Evolutionary conservation across 1,140 invertebrate genomes (phyloP), one percentile per base, ranked within the genome.

Genomic region (Carposina sasakii): DNA sequence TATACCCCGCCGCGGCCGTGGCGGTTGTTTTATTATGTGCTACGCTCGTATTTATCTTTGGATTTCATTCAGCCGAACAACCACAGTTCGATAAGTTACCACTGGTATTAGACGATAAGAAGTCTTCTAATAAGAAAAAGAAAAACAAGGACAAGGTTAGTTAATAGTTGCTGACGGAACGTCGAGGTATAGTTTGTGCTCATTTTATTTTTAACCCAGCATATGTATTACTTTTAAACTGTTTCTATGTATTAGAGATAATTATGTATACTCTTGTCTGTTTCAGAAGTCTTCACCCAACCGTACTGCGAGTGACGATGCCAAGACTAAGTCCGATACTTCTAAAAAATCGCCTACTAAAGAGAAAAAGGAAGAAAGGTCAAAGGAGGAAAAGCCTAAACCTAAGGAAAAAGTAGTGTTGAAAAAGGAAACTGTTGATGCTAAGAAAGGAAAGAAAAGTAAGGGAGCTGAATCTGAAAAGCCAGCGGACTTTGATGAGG

Each of bases 91-190:
- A 90, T 60, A 90, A 92, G 66, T 79, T 92, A 24, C 86, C 89
- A 3, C 69, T 86, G 45, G 70, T 85, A 40, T 67, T 86, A 34
- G 89, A 89, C 57, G 90, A 91, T 55, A 87, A 88, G 62, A 91
- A 91, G 79, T 86, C 87, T 48, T 81, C 85, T 46, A 88, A 76
- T 54, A 91, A 91, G 71, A 92, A 91, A 72, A 88, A 88, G 49
- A 91, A 91, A 87, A 82, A 81, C 31, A 91, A 90, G 73, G 90
- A 92, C 64, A 92, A 92, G 89, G 91, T 92, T 75, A 85, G 85
- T n/a, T n/a, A n/a, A n/a, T n/a, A n/a, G n/a, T n/a, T 78, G 51
- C 45, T 60, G 60, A 51, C 51, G 60, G 57, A 67, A 71, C 42
- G 63, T 44, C 52, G 34, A 44, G 52, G 45, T 44, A 42, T 53